phyloP scores from a whole-genome alignment of 2,113 vertebrate genomes.

The Caranx ignobilis region DNA sequence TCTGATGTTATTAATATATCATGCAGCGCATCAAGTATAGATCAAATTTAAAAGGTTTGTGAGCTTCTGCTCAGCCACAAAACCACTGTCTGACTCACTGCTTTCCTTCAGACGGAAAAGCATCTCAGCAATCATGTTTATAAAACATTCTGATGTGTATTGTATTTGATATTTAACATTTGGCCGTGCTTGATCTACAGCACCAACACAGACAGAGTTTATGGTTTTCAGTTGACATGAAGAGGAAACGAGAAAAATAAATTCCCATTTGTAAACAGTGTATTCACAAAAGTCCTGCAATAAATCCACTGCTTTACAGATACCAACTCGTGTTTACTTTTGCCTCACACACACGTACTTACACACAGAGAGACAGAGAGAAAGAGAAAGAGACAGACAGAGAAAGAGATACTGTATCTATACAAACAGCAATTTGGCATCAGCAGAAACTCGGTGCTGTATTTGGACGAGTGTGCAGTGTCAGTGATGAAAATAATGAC shows the following conservation, averaged over 20 bases:
- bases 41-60: conserved; percentile 36
- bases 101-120: conserved; percentile 17
- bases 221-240: not conserved
- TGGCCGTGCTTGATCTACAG: not conserved
- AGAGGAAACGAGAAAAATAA: not conserved
- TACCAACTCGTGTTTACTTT: conserved; percentile 7
- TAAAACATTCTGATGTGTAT: not conserved
- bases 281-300: conserved; percentile 1
- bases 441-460: conserved; percentile 9
- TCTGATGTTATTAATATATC: conserved; percentile 26
- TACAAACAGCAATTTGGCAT: conserved; percentile 50
- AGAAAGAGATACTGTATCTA: conserved; percentile 1
- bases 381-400: conserved; percentile 3
- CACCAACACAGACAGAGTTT: not conserved
- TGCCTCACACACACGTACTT: not conserved
- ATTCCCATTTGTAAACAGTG: conserved; percentile 15
- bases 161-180: conserved; percentile 4
- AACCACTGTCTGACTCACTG: conserved; percentile 50
- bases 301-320: conserved; percentile 23
- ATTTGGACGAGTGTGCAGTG: conserved; percentile 19
- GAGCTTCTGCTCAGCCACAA: conserved; percentile 43
- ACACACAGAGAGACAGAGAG: conserved; percentile 21
- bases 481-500: conserved; percentile 46
- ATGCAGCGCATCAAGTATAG: conserved; percentile 24
- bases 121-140: conserved; percentile 3